Evolutionary conservation across 2,113 vertebrate genomes (phyloP).

Genomic region (Puffinus mauretanicus): DNA sequence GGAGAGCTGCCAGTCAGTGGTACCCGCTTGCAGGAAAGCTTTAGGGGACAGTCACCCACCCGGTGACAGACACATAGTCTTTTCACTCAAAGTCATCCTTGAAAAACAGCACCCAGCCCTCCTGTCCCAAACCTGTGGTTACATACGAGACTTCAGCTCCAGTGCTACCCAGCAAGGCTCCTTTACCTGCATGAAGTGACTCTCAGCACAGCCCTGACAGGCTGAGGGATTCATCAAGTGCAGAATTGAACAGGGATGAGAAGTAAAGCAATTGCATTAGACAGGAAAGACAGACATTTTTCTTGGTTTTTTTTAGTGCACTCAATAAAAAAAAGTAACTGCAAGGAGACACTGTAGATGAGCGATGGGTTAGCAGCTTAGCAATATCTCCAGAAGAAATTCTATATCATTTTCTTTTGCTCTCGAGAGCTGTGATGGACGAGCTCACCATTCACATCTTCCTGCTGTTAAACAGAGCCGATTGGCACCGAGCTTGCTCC

Average conservation of each 20-base stretch:
- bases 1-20: background rate
- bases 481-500: background rate
- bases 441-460: background rate
- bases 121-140: background rate
- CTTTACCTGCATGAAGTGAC: background rate
- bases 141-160: background rate
- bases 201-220: background rate
- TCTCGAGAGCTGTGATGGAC: background rate
- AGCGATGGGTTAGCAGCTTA: background rate
- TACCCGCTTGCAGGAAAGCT: background rate
- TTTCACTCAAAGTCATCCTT: background rate
- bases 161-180: background rate
- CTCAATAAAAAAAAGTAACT: background rate
- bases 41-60: background rate
- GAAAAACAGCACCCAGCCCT: background rate
- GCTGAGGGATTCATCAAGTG: background rate
- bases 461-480: background rate
- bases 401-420: background rate
- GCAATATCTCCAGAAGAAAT: conserved; percentile 2
- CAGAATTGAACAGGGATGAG: background rate
- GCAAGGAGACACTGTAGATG: background rate
- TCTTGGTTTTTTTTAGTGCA: background rate
- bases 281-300: background rate
- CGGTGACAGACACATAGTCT: background rate
- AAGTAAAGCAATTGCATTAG: background rate